Evolutionary conservation across 92 coral and sea anemone genomes (phyloP), one percentile per base, ranked within the genome.

Genomic region (Pocillopora meandrina): DNA sequence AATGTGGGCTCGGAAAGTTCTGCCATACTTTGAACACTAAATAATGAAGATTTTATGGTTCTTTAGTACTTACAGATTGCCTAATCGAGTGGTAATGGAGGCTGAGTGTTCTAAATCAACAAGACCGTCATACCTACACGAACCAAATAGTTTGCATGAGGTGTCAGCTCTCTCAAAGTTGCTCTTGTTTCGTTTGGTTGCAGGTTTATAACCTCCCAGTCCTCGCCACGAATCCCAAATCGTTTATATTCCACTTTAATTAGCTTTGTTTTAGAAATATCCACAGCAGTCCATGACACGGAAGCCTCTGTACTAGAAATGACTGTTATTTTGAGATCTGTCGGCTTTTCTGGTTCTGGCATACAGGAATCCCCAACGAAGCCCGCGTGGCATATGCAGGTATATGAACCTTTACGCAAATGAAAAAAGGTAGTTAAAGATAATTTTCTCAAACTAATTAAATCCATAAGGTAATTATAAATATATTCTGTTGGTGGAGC

Each of bases 351-450:
- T 10, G 58, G 83, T 49, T 57, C 47, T 10, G 47, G 88, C 26
- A 81, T 49, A 42, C 93, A 86, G 6, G 71, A 81, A 42, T 90
- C 56, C 52, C 93, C 93, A 9, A 47, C 20, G 33, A 67, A 90
- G 21, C 90, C 93, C 5, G 79, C 14, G 2, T 23, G 19, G 26
- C 93, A 90, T 2, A 56, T 71, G 78, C 93, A 90, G 18, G 57
- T 35, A 64, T 76, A 71, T 7, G 93, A 90, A 10, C 93, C 93
- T 90, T 26, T 10, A 71, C 55, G 17, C 47, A 42, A 31, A 70
- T 14, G 36, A 11, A 70, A 13, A 70, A 42, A 42, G 52, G 8
- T 3, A 42, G 52, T 42, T 7, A 42, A 42, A 42, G 0, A 42
- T 42, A 42, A 3, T 42, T 42, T 42, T 7, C 7, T 42, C 10